Evolutionary conservation across 2,797 vertebrate genomes (phyloP).

Genomic region (Enteromius thamalakanensis): DNA sequence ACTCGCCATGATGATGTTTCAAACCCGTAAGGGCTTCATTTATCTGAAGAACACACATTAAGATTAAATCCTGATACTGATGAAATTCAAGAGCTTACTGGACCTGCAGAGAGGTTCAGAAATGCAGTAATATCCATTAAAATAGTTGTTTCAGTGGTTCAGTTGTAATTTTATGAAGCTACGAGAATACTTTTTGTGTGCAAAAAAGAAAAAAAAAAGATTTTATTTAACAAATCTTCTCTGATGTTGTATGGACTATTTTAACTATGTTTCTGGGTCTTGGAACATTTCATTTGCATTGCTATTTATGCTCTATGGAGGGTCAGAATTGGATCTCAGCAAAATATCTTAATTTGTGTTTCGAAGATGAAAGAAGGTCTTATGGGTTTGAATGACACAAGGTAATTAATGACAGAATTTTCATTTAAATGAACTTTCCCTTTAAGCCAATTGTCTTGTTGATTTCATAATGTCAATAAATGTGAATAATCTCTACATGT

Average conservation of each 20-base stretch:
- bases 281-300: neutral
- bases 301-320: neutral
- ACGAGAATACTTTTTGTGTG: too few species aligned
- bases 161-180: too few species aligned
- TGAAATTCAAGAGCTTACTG: neutral
- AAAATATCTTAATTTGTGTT: neutral
- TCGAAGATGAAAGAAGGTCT: neutral
- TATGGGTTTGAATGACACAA: neutral
- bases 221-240: too few species aligned
- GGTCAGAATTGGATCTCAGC: neutral
- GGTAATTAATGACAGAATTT: neutral
- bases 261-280: neutral
- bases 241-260: neutral
- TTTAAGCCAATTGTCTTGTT: neutral
- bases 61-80: neutral
- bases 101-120: neutral
- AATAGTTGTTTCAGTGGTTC: too few species aligned
- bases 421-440: neutral
- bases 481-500: neutral
- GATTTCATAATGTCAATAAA: neutral
- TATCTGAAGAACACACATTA: neutral
- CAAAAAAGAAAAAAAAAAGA: too few species aligned
- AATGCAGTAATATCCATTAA: too few species aligned
- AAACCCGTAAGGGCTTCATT: neutral
- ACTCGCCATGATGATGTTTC: neutral